Evolutionary conservation across 2,797 vertebrate species (phyloP), one percentile per base, ranked within the genome.

Genomic region (Linurgus olivaceus): DNA sequence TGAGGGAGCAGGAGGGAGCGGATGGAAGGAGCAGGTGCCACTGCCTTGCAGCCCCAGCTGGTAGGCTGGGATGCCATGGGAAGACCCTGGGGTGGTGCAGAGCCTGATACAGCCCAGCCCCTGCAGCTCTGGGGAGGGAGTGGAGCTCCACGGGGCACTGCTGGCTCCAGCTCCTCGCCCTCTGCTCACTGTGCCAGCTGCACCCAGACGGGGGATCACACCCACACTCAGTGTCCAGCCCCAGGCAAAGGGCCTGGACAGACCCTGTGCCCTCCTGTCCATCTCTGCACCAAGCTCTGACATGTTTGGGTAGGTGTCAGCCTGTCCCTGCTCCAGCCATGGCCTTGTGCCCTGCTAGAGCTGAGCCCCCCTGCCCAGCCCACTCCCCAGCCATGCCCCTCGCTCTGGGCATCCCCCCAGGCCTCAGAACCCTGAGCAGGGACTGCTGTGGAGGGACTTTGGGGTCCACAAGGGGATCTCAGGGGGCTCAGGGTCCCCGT

Each of bases 331-430:
- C 31, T 67, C 25, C n/a, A 45, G 16, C 37, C 45, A 16, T 2
- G 14, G 59, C n/a, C 37, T 25, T 17, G 52, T 24, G 42, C 33
- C 65, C 57, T 1, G 1, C 47, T 9, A 2, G 9, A 73, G 21
- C 62, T 4, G 29, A 82, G 28, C 23, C 26, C 54, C 47, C 15
- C 7, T 20, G 26, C 54, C 25, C 37, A 21, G 45, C 16, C 29
- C 52, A 9, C 21, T 13, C 2, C 45, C 51, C 1, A 0, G 44
- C 50, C 14, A 2, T 26, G 58, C 12, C 42, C 59, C 62, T 21
- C 0, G 0, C 35, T 26, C 71, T 4, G 2, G 33, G n/a, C 2
- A 1, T 37, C 11, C 65, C 20, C 25, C 44, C 45, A 51, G 9
- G 45, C 7, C 78, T 44, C 66, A 21, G 47, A 62, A 24, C 11